Evolutionary conservation across 1,140 invertebrate species (phyloP), one percentile per base, ranked within the genome.

Genomic region (Diachasmimorpha longicaudata): DNA sequence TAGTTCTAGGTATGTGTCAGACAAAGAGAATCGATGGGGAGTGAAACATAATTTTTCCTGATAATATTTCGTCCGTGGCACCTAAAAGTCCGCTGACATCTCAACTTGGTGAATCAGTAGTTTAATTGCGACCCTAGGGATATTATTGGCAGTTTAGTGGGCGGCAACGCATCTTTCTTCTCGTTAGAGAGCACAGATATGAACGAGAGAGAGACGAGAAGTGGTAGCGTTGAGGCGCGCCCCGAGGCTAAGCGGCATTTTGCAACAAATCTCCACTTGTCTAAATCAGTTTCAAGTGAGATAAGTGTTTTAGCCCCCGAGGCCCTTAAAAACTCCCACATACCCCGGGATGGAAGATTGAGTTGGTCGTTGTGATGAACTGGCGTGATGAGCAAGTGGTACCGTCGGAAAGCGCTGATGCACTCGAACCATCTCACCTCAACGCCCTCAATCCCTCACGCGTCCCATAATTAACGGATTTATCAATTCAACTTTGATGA

Each of bases 271-370:
- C 85, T 87, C 84, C 84, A 44, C 68, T 85, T 81, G 85, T 88
- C 86, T 84, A 86, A 88, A 86, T 88, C 85, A 87, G 84, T 87
- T 86, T 86, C 84, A 82, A 82, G 82, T 80, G 83, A 85, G 83
- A 83, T 85, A 86, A 84, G 81, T 85, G 81, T 83, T 80, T 81
- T 71, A 58, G 75, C 80, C 74, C 69, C 70, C 75, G 77, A 67
- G 79, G 79, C 72, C 36, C 73, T 46, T 75, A 67, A 52, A 25
- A 42, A 36, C 73, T 44, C 66, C 44, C 16, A 31, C 44, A 44
- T 11, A 69, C 13, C 13, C 14, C 13, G n/a, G 0, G 14, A 68
- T 10, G 16, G 14, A 68, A 68, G 66, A 68, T 68, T 68, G 36
- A 68, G 66, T 37, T 68, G 31, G 16, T 37, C 0, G 1, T 16